Percentiles rank a stretch among this genome's conserved stretches.
These are phyloP conservation scores for Polyploca ridens DNA, from an alignment of 2,888 invertebrate species.

Conservation along the genomic window DNA sequence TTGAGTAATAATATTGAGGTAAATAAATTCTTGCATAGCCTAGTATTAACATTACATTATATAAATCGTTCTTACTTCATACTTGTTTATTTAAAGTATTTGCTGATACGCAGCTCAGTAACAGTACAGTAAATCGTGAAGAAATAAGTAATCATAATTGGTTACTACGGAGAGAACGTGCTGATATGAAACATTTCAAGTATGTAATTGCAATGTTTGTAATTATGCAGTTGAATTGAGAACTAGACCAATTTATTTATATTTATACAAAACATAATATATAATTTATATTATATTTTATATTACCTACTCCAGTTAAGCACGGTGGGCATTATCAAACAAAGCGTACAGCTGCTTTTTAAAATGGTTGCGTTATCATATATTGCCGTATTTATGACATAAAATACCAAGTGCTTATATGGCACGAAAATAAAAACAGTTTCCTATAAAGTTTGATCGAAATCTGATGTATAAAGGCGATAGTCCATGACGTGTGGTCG, in stretches of 20 bases:
- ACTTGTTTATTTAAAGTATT: conserved; percentile 2
- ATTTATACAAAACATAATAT: not conserved
- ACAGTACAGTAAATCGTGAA: conserved; percentile 6
- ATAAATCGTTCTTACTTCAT: not conserved
- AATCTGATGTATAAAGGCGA: conserved; percentile 19
- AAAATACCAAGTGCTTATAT: not conserved
- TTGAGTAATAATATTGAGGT: not conserved
- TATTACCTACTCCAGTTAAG: no score
- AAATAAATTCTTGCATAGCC: not conserved
- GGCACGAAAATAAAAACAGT: not conserved
- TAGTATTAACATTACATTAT: not conserved
- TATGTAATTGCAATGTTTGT: conserved; percentile 2
- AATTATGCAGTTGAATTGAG: not conserved
- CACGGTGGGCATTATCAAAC: no score
- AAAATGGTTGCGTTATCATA: no score
- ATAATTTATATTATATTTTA: no score
- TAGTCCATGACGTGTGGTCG: conserved; percentile 39
- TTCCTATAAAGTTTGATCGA: not conserved
- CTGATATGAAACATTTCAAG: not conserved
- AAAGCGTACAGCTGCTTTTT: no score
- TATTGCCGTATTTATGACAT: not conserved
- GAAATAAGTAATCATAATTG: not conserved
- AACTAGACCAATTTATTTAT: not conserved
- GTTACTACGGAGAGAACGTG: not conserved
- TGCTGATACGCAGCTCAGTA: not conserved